Evolutionary conservation across 2,888 invertebrate species (phyloP), one percentile per base, ranked within the genome.

Genomic region (Tinea pellionella): DNA sequence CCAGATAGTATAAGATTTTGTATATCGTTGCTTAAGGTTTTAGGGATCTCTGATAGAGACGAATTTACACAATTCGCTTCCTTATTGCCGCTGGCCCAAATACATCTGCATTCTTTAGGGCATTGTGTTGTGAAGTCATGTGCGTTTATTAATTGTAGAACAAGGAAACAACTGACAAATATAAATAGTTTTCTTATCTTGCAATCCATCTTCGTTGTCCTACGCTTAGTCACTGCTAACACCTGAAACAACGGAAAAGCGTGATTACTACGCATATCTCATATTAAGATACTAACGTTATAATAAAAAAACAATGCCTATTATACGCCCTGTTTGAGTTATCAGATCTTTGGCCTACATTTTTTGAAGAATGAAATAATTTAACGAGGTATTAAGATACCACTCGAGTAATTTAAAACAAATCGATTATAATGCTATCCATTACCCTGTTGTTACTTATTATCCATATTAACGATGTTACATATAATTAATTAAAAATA

Each of bases 81-180:
- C 74, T 93, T 95, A 75, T 93, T 94, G 6, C 96, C 96, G 62
- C 92, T 92, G 29, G 91, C 91, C 96, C 96, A 96, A 64, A 92
- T 92, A 75, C 96, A 96, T 70, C 92, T 91, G 84, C 96, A 96
- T 61, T 87, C 86, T 64, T 87, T 73, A 9, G 91, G 89, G 75
- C 93, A 94, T 71, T 89, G 88, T 30, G 84, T 85, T 60, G 89
- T 88, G 76, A 91, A 91, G 68, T 88, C 88, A 16, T 80, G 80
- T 53, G 79, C 70, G 9, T 78, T 71, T 18, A 72, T 58, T 16
- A 51, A 42, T 15, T 60, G 69, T 47, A 78, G 64, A 60, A 74
- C 66, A 61, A 80, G 61, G 64, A 69, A 71, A 19, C 81, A 63
- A 41, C 78, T 63, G 62, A 79, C 63, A 15, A 75, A 66, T 63